Conservation (phyloP, 2,113 vertebrate species). For the Lycaon pictus region DNA sequence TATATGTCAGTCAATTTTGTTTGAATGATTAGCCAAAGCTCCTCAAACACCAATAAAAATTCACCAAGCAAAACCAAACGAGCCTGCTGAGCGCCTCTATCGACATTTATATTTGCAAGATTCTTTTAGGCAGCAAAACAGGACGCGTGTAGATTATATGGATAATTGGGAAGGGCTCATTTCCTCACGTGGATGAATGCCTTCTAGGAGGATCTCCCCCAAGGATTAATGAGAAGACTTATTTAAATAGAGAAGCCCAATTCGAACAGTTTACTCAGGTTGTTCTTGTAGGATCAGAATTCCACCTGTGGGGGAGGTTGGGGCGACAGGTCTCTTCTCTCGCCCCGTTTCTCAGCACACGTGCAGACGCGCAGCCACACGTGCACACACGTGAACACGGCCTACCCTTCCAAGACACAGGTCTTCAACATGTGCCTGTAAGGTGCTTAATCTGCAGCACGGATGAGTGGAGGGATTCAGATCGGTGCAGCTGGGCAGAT, state of each 20-base stretch:
- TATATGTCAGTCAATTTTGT: neutral
- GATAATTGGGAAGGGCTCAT: neutral
- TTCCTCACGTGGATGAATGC: neutral
- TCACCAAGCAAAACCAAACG: neutral
- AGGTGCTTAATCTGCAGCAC: neutral
- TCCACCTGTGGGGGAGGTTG: neutral
- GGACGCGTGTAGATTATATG: neutral
- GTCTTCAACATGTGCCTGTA: neutral
- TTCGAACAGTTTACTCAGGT: neutral
- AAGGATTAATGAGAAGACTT: neutral
- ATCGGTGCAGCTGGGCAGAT: neutral
- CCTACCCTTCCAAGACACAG: neutral
- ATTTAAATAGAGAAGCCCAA: neutral
- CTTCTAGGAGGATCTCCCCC: neutral
- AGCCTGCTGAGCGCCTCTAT: neutral
- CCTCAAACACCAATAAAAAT: neutral
- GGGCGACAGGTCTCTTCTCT: neutral
- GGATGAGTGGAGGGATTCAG: neutral
- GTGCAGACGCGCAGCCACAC: fast-evolving
- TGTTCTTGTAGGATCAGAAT: neutral
- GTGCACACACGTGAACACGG: neutral
- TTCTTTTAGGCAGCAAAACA: neutral
- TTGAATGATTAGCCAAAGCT: slow-evolving; percentile 23
- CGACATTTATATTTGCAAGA: neutral
- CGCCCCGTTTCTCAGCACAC: neutral